Evolutionary conservation across 2,797 vertebrate species (phyloP).

Genomic region (Odontamblyopus lacepedii): DNA sequence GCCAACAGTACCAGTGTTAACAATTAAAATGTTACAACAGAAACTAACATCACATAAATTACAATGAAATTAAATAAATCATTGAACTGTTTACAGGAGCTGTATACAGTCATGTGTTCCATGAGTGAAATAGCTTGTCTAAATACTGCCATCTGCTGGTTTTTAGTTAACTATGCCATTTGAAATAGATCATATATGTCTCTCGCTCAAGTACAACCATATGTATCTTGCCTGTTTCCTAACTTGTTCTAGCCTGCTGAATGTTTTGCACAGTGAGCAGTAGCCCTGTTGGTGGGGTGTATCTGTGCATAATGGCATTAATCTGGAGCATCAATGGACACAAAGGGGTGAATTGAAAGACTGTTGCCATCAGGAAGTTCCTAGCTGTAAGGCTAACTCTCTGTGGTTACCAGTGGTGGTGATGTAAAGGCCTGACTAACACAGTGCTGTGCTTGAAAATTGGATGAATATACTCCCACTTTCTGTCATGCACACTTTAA

Average conservation of each 20-base stretch:
- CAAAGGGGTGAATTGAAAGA: constrained; percentile 57
- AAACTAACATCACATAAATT: background rate
- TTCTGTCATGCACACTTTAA: background rate
- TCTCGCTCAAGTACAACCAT: background rate
- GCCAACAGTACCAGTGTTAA: background rate
- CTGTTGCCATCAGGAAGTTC: constrained; percentile 45
- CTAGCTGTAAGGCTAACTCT: constrained; percentile 52
- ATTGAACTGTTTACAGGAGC: background rate
- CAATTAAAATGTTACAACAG: background rate
- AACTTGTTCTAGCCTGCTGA: constrained; percentile 11
- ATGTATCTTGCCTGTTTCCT: constrained; percentile 2
- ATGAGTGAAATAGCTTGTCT: background rate
- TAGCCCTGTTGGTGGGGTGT: constrained; percentile 17
- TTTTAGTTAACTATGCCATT: background rate
- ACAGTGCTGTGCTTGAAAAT: constrained; percentile 50
- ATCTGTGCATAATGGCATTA: constrained; percentile 24
- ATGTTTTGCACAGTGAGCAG: constrained; percentile 4
- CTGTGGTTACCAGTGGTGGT: constrained; percentile 56
- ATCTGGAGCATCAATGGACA: constrained; percentile 48
- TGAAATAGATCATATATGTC: background rate
- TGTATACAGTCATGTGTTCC: background rate
- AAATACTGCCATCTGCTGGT: constrained; percentile 65
- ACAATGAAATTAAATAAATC: background rate
- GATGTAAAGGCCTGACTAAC: constrained; percentile 61
- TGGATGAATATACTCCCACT: background rate